These are phyloP conservation scores for Dendrocincla fuliginosa DNA, from an alignment of 2,797 vertebrate species.

Conservation along the genomic window DNA sequence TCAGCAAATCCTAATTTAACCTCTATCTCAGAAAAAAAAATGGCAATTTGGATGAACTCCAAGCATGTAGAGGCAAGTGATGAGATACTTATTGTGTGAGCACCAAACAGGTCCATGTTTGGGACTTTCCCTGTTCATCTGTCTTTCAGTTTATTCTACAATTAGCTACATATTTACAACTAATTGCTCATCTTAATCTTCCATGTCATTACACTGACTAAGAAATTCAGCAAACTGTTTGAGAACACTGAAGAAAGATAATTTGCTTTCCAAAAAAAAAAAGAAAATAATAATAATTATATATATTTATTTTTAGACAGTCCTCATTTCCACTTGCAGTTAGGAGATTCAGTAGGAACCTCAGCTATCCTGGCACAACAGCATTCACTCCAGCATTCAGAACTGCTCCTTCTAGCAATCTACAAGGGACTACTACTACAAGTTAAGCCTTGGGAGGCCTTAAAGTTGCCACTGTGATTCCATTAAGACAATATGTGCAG, in stretches of 20 bases:
- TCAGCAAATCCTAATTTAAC: not conserved
- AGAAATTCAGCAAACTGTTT: not conserved
- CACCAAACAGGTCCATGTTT: not conserved
- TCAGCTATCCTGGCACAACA: not conserved
- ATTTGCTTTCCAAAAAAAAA: not conserved
- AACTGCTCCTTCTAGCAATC: not conserved
- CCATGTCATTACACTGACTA: not conserved
- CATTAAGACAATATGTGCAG: not conserved
- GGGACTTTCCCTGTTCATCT: not conserved
- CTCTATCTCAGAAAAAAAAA: not conserved
- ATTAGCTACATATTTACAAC: not conserved
- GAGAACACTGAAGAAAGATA: not conserved
- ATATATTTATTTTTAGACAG: not conserved
- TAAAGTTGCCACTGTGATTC: not conserved
- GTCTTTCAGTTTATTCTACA: not conserved
- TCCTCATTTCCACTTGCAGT: not conserved
- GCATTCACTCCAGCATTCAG: not conserved
- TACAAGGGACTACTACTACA: not conserved
- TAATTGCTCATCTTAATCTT: not conserved
- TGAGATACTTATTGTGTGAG: not conserved
- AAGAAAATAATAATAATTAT: too few relatives aligned
- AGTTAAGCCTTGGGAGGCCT: not conserved
- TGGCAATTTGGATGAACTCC: not conserved
- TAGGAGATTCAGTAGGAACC: not conserved
- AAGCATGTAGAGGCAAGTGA: not conserved